Conservation (phyloP, 2,888 invertebrate species). For the Hemistola chrysoprasaria region DNA sequence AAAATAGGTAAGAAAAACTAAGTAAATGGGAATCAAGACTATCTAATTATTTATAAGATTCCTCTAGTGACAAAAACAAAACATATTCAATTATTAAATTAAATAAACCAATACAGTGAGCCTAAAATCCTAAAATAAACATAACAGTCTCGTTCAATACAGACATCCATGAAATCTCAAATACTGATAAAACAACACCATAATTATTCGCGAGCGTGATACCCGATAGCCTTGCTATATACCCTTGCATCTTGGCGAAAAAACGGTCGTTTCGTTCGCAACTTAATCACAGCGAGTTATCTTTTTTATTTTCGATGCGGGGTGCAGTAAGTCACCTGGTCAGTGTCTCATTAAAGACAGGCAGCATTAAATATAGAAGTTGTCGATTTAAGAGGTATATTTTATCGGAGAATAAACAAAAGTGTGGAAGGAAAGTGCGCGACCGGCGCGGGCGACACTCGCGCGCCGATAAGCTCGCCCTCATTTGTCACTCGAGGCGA, state of each 20-base stretch:
- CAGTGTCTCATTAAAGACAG: conserved; percentile 59
- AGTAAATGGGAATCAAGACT: too few species aligned
- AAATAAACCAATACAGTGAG: conserved; percentile 5
- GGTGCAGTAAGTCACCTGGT: conserved; percentile 44
- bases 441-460: conserved; percentile 49
- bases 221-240: conserved; percentile 50
- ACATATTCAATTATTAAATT: too few species aligned
- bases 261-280: conserved; percentile 39
- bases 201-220: conserved; percentile 60
- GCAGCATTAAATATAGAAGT: conserved; percentile 36
- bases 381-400: conserved; percentile 35
- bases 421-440: conserved; percentile 45
- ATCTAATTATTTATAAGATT: too few species aligned
- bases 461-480: conserved; percentile 60
- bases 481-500: conserved; percentile 76
- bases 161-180: conserved; percentile 64
- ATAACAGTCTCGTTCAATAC: conserved; percentile 56
- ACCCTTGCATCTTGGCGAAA: conserved; percentile 39
- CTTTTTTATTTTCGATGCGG: conserved; percentile 37
- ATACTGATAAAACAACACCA: conserved; percentile 57
- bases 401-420: conserved; percentile 45
- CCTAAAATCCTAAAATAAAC: conserved; percentile 23
- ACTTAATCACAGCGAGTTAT: conserved; percentile 45
- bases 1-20: too few species aligned
- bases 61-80: too few species aligned